Evolutionary conservation across 2,797 vertebrate genomes (phyloP).

Genomic region (Falco rusticolus): DNA sequence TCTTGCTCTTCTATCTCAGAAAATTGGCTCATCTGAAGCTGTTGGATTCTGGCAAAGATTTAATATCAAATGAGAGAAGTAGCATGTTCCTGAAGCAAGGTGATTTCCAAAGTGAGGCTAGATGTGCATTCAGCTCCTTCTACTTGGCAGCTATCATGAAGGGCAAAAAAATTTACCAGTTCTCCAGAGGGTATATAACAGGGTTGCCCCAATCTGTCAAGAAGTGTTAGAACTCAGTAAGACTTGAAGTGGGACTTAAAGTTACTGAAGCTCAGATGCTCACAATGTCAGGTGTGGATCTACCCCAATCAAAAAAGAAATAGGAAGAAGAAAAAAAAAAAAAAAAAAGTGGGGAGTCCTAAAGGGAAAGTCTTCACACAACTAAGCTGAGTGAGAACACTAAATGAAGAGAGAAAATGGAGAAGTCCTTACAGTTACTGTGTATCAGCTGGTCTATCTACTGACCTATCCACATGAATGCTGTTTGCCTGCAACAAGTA

Average conservation of each 20-base stretch:
- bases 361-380: not conserved
- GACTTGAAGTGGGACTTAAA: constrained; percentile 46
- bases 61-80: constrained; percentile 59
- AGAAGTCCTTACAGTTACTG: not conserved
- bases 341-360: not conserved
- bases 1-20: constrained; percentile 49
- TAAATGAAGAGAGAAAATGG: not conserved
- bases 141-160: constrained; percentile 48
- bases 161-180: constrained; percentile 54
- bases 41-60: constrained; percentile 59
- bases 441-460: not conserved
- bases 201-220: constrained; percentile 64
- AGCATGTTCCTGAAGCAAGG: constrained; percentile 50
- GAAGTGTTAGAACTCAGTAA: constrained; percentile 51
- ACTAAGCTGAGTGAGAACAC: not conserved
- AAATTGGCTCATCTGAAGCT: constrained; percentile 59
- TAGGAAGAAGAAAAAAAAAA: not conserved
- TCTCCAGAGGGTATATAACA: constrained; percentile 50
- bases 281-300: constrained; percentile 52
- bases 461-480: not conserved
- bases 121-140: constrained; percentile 57
- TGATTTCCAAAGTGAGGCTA: constrained; percentile 54
- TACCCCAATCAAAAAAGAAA: not conserved
- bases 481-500: not conserved
- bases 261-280: constrained; percentile 51